A percentile compares a stretch with the other conserved stretches of the same genome.
phyloP scores from a whole-genome alignment of 2,113 vertebrate species.

The Naja naja region DNA sequence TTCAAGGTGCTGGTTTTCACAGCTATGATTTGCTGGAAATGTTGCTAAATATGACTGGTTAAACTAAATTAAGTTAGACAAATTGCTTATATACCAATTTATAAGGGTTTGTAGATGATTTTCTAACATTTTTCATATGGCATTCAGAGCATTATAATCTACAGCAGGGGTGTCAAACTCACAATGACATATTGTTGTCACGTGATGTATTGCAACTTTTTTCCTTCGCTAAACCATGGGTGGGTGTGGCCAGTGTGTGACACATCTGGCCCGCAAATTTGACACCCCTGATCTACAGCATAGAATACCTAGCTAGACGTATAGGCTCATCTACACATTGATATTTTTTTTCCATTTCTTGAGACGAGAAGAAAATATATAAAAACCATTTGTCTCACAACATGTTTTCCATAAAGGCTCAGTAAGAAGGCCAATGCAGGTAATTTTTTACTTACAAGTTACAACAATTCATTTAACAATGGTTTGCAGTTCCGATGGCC shows the following conservation, averaged over 20 bases:
- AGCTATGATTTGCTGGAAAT: neutral
- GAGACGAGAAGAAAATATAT: neutral
- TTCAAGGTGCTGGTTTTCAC: neutral
- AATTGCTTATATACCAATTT: neutral
- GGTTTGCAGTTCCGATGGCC: neutral
- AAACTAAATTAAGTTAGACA: neutral
- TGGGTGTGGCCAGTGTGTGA: no score
- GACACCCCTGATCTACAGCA: no score
- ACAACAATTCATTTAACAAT: neutral
- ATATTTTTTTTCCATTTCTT: neutral
- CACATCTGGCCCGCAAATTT: no score
- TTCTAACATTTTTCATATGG: neutral
- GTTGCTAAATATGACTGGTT: neutral
- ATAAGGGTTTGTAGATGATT: neutral
- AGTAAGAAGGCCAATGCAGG: neutral
- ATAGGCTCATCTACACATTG: neutral
- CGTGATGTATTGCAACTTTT: no score
- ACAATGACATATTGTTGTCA: no score
- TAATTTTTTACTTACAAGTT: neutral
- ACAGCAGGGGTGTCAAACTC: neutral
- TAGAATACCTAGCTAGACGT: neutral
- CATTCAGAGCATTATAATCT: neutral
- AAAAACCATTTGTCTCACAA: neutral
- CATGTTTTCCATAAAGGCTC: neutral
- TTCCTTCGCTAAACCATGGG: no score